phyloP scores from a whole-genome alignment of 2,113 vertebrate genomes.

The Typhlomys cinereus region DNA sequence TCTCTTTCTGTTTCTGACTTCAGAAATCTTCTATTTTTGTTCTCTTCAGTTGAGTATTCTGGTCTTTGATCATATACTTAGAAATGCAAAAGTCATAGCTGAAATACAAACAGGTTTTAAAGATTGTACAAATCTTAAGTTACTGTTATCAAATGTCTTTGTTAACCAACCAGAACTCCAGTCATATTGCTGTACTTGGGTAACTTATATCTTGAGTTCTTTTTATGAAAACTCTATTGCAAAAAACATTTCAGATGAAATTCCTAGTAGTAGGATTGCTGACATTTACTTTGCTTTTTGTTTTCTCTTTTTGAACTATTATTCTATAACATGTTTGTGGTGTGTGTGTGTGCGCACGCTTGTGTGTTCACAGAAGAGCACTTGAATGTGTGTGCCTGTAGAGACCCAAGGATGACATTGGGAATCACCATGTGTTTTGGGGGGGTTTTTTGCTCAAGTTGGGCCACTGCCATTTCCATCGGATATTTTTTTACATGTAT shows the following conservation, averaged over 20 bases:
- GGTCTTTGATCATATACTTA: background rate
- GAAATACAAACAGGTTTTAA: conserved; percentile 24
- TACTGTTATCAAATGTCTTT: background rate
- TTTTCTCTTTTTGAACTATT: background rate
- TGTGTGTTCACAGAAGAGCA: no score
- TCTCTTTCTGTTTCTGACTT: background rate
- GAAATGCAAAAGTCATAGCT: background rate
- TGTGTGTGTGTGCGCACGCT: no score
- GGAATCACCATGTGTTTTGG: no score
- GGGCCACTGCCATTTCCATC: no score
- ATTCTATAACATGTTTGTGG: no score
- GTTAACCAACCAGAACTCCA: background rate
- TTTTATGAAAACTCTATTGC: conserved; percentile 8
- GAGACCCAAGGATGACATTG: no score
- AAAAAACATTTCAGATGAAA: conserved; percentile 8
- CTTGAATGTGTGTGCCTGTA: no score
- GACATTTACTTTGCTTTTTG: conserved; percentile 10
- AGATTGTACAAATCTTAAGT: background rate
- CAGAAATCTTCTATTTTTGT: background rate
- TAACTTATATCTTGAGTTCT: background rate
- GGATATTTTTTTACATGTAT: no score
- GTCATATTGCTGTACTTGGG: background rate
- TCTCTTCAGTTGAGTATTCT: conserved; percentile 24
- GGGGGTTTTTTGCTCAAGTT: no score
- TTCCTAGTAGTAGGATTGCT: background rate